Conservation (phyloP, 2,113 vertebrate genomes). For the Zosterops hypoxanthus region DNA sequence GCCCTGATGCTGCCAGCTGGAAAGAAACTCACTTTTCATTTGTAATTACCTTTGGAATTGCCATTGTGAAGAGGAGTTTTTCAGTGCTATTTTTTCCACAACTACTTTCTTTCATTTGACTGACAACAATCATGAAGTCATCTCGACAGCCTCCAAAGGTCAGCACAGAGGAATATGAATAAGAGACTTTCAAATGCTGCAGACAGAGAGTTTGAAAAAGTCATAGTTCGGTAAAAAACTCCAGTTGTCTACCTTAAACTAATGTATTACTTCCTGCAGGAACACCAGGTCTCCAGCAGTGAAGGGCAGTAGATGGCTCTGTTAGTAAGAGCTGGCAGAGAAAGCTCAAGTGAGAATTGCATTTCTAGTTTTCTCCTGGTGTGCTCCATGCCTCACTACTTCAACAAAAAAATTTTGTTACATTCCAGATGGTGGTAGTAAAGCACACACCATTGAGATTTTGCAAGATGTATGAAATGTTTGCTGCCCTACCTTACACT, state of each 20-base stretch:
- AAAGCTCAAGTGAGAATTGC: neutral
- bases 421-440: neutral
- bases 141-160: constrained; percentile 89
- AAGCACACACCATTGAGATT: neutral
- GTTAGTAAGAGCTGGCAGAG: neutral
- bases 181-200: constrained; percentile 81
- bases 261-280: neutral
- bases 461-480: neutral
- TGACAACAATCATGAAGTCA: constrained; percentile 88
- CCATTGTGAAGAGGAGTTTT: constrained; percentile 86
- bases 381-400: neutral
- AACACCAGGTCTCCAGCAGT: neutral
- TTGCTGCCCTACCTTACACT: neutral
- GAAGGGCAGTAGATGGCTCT: neutral
- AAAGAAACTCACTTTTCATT: neutral
- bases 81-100: constrained; percentile 81
- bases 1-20: neutral
- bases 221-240: neutral
- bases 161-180: constrained; percentile 83
- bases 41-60: constrained; percentile 82
- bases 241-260: neutral
- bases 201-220: constrained; percentile 34
- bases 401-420: too few relatives aligned
- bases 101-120: constrained; percentile 79
- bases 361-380: neutral